A percentile compares a stretch with the other conserved stretches of the same genome.
Conservation (phyloP, 2,797 vertebrate species). For the Artibeus jamaicensis region DNA sequence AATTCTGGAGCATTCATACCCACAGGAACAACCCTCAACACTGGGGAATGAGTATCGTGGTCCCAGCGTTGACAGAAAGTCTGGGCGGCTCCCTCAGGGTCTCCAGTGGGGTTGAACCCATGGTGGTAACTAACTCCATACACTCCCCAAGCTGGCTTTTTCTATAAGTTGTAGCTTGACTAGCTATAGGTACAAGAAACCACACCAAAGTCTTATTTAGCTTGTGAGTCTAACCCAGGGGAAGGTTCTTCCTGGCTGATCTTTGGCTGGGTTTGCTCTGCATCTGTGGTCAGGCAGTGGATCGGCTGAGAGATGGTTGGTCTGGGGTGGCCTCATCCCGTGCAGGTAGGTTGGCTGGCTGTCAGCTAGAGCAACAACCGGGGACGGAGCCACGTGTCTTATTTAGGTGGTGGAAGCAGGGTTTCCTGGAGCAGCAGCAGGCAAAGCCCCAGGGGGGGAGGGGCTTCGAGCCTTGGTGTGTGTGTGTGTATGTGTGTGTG, state of each 20-base stretch:
- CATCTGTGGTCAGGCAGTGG: neutral
- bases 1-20: neutral
- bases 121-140: neutral
- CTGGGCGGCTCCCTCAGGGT: neutral
- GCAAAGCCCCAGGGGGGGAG: neutral
- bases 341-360: neutral
- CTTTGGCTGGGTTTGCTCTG: neutral
- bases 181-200: neutral
- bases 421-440: neutral
- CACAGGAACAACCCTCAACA: neutral
- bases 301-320: neutral
- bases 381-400: neutral
- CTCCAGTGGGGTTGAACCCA: neutral
- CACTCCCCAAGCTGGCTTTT: neutral
- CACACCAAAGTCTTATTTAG: neutral
- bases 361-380: neutral
- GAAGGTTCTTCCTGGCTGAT: neutral
- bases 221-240: neutral
- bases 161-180: neutral
- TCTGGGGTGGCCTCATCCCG: neutral
- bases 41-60: accelerated
- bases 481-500: too few relatives aligned
- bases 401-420: neutral
- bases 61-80: accelerated
- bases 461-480: neutral